Base-by-base conservation (phyloP, 2,888 invertebrate species). In the Lithophane leautieri region DNA sequence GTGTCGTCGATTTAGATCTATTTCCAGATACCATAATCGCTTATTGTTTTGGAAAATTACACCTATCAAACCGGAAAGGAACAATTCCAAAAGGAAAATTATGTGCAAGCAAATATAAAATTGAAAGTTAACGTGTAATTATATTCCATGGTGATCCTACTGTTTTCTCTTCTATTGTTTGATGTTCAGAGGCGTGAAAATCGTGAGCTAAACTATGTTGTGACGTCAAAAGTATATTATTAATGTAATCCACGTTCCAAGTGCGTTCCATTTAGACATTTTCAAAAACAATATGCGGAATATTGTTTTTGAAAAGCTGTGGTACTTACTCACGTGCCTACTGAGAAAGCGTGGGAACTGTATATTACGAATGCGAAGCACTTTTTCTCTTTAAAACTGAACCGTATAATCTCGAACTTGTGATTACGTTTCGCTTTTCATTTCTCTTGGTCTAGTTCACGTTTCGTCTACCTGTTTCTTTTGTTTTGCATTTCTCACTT, bases 141-240 rank as follows among this genome's bases (percentile, higher is more conserved):
- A 89, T 93, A 90, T 93, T 91, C 90, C 89, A 90, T 86, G 87
- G 83, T 90, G 90, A 91, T 92, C 90, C 89, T 88, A 91, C 91
- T 89, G 93, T 95, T 95, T 96, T 96, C 95, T 93, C 96, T 94
- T 92, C 95, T 89, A 95, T 96, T 96, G 96, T 96, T 88, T 92
- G 74, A 88, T 93, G 95, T 82, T 92, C 94, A 93, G 77, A 72
- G 92, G 92, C 96, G 95, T 95, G 92, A 94, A 95, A 87, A 93
- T 89, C 86, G 88, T 88, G 89, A 87, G 84, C 83, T 84, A 87
- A 86, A 79, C 78, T 78, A 66, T 83, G 62, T 66, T 50, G 47
- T 81, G 79, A 86, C 85, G 83, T 84, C 71, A 76, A 71, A 44
- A 65, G 34, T 62, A 50, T 62, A 65, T 62, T 69, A 70, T 70